These are phyloP conservation scores for Alectoris magna DNA, from an alignment of 2,797 vertebrate genomes.

Conservation along the genomic window DNA sequence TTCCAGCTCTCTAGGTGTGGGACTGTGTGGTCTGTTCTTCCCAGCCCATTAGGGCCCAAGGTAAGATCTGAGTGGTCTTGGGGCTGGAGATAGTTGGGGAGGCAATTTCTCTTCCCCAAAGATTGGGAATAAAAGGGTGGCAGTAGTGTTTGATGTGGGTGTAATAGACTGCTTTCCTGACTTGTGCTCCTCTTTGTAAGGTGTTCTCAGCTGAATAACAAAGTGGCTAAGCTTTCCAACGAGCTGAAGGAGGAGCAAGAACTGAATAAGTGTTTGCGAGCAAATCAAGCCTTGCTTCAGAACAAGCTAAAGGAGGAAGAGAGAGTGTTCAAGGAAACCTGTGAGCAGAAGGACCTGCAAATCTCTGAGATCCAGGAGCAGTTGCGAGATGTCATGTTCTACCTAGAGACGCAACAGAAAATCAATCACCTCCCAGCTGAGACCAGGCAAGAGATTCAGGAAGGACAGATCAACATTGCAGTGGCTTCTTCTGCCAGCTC, in stretches of 20 bases:
- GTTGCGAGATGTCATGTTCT: constrained; percentile 97
- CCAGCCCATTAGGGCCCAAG: not conserved
- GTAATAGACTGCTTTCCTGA: not conserved
- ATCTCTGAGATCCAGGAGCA: constrained; percentile 95
- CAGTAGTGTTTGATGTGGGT: not conserved
- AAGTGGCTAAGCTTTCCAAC: constrained; percentile 87
- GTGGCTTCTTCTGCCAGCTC: constrained; percentile 80
- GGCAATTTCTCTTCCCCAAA: not conserved
- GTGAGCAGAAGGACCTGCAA: constrained; percentile 86
- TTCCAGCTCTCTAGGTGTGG: not conserved
- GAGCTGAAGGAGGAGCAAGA: constrained; percentile 97
- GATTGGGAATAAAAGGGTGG: not conserved
- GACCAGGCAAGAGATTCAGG: constrained; percentile 93
- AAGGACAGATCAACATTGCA: constrained; percentile 95
- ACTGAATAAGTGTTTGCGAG: constrained; percentile 94
- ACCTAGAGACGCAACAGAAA: constrained; percentile 93
- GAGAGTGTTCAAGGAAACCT: constrained; percentile 83
- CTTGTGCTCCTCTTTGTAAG: constrained; percentile 69
- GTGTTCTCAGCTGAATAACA: constrained; percentile 88
- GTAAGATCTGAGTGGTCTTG: not conserved
- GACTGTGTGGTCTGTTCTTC: not conserved
- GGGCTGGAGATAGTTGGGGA: not conserved
- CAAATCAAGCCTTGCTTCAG: constrained; percentile 93
- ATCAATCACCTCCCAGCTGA: constrained; percentile 92
- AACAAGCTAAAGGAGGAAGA: constrained; percentile 91